Evolutionary conservation across 2,113 vertebrate genomes (phyloP).

Genomic region (Spizaetus ornatus): DNA sequence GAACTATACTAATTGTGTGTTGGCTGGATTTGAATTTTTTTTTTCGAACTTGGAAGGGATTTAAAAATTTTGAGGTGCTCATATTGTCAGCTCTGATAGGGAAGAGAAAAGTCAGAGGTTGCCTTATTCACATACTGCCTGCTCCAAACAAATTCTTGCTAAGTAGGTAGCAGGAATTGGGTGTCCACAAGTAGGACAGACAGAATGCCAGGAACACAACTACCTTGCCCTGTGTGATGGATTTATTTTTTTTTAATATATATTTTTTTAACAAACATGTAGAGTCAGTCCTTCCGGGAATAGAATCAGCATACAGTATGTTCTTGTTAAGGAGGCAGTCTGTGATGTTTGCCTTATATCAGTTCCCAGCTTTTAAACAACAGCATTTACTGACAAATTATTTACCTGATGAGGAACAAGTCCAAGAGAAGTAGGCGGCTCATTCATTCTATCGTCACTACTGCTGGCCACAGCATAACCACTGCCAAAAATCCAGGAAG

Average conservation of each 20-base stretch:
- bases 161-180: neutral
- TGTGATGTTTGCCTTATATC: neutral
- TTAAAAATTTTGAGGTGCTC: neutral
- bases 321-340: neutral
- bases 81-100: neutral
- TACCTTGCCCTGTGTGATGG: neutral
- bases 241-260: neutral
- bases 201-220: neutral
- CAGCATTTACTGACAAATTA: neutral
- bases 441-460: constrained; percentile 97
- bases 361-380: neutral
- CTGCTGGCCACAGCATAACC: constrained; percentile 96
- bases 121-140: neutral
- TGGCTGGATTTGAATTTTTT: neutral
- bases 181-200: neutral
- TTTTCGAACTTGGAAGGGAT: neutral
- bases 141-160: neutral
- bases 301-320: neutral
- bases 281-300: neutral
- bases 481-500: constrained; percentile 68
- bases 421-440: constrained; percentile 94
- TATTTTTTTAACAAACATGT: neutral
- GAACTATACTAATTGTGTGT: neutral
- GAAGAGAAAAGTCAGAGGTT: neutral
- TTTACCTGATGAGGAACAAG: constrained; percentile 97